Base-by-base conservation (phyloP, 2,797 vertebrate genomes). In the Jordanella pulchra region DNA sequence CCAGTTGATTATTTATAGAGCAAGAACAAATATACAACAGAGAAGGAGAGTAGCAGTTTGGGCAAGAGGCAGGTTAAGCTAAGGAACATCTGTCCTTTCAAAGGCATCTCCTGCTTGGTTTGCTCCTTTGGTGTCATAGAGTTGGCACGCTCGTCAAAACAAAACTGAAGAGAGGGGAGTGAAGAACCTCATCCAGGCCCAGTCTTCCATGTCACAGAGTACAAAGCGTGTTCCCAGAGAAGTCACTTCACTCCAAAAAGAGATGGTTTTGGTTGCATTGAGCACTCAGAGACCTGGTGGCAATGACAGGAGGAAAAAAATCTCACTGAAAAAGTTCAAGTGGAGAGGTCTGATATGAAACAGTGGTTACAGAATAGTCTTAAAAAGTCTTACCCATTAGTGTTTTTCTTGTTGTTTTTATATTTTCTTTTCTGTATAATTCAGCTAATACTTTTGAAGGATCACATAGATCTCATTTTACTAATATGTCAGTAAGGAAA, bases 61-160 rank as follows among this genome's bases (percentile, higher is more conserved):
- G 84, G 79, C 81, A 80, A 84, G 73, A 91, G 83, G 83, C 78
- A 85, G 84, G 85, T 90, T 87, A 74, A 86, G 32, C 75, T 80
- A 71, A 47, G 83, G 86, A 91, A 93, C 89, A 91, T 94, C 90
- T 94, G 92, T 91, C 89, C 86, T 90, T 93, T 92, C 89, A 92
- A 89, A 92, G 89, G 79, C 88, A 87, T 91, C 86, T 82, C 92
- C 85, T 91, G 6, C 73, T 77, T 90, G 92, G 91, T 91, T 95
- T 90, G 92, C 91, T 90, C 91, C 92, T 92, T 92, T 87, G 92
- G 92, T 84, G 89, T 87, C 73, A 94, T 89, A 86, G 91, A 94
- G 93, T 88, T 92, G 89, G 81, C 92, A 93, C 83, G 83, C 91
- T 93, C 93, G 94, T 94, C 93, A 93, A 94, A 97, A 95, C 85